Evolutionary conservation across 2,797 vertebrate species (phyloP).

Genomic region (Pyrocephalus nanus): DNA sequence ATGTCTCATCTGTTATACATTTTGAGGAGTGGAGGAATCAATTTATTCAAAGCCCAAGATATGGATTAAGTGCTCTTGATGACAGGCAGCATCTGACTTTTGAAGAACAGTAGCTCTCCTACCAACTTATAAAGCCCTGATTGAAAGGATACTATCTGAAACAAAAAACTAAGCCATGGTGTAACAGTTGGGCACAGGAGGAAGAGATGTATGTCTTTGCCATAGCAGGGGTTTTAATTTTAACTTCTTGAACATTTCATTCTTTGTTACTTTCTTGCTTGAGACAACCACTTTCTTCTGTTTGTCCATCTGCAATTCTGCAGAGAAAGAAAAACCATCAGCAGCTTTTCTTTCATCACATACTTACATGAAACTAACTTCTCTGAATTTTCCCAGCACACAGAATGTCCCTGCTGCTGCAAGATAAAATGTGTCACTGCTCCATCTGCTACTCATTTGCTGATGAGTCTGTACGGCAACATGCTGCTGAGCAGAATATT

Average conservation of each 20-base stretch:
- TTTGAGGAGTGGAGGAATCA: neutral
- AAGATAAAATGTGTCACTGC: conserved; percentile 63
- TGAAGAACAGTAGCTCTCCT: neutral
- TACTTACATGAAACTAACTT: conserved; percentile 17
- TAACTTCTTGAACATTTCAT: conserved; percentile 49
- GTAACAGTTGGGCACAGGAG: neutral
- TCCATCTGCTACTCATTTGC: conserved; percentile 72
- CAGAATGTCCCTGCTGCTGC: conserved; percentile 55
- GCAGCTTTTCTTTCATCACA: conserved; percentile 32
- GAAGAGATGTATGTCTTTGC: neutral
- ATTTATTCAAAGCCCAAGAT: neutral
- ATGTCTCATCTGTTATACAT: neutral
- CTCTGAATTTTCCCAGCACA: conserved; percentile 47
- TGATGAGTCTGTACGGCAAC: conserved; percentile 20
- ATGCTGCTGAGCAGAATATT: conserved; percentile 54
- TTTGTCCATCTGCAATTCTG: conserved; percentile 59
- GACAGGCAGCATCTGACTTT: neutral
- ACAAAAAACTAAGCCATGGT: neutral
- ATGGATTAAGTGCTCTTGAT: neutral
- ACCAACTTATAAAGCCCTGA: neutral
- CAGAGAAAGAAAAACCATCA: neutral
- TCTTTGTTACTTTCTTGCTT: conserved; percentile 44
- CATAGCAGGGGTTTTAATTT: conserved; percentile 35
- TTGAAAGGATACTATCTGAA: neutral
- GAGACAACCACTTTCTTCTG: conserved; percentile 32